Base-by-base conservation (phyloP, 2,888 invertebrate species). In the Sclerodermus sp. region DNA sequence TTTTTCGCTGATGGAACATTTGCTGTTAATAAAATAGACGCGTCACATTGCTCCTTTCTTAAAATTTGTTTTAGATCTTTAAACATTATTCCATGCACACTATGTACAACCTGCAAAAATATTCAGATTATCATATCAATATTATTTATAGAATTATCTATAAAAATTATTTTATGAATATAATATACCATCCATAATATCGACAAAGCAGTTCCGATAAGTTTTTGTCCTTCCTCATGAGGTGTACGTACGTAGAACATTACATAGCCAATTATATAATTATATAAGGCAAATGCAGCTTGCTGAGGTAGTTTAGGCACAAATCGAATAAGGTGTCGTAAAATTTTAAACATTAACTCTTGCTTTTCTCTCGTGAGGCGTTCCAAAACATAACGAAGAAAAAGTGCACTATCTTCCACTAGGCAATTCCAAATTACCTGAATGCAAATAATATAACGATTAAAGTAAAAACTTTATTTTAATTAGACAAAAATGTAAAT, bases 1-100 rank as follows among this genome's bases (percentile, higher is more conserved):
- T 98, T 99, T 80, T 99, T 99, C 0, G 99, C 97, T 1, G 97
- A 96, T 0, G 99, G 99, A 13, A 99, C 97, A 79, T 99, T 99
- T 3, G 99, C 99, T 0, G 98, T 98, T 1, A 99, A 83, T 57
- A 99, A 81, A 68, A 99, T 91, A 0, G 96, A 96, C 0, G 98
- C 96, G 79, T 99, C 99, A 73, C 98, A 99, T 74, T 99, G 99
- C 76, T 99, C 99, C 76, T 99, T 99, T 46, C 98, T 85, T 57
- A 99, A 80, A 59, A 98, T 98, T 80, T 99, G 98, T 72, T 99
- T 99, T 16, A 99, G 81, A 80, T 99, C 99, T 80, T 99, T 99
- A 75, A 99, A 98, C 90, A 96, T 97, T 52, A 99, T 95, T 14
- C 98, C 98, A 71, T 98, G 96, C 0, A 99, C 97, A 74, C 95